phyloP scores from a whole-genome alignment of 2,113 vertebrate genomes.

The Corydoras maculifer region DNA sequence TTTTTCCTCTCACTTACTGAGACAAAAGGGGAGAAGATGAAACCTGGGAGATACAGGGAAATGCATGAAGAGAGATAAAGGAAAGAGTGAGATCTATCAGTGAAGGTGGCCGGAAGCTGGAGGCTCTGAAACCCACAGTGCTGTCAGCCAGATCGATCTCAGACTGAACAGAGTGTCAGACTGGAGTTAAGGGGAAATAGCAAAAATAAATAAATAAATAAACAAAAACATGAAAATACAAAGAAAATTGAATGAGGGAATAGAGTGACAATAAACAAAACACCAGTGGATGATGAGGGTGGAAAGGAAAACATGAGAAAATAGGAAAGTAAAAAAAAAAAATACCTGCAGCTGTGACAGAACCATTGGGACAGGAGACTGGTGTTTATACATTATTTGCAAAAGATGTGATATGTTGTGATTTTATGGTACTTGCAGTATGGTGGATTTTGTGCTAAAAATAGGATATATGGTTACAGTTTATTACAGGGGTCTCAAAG shows the following conservation, averaged over 20 bases:
- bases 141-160: conserved; percentile 48
- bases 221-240: conserved; percentile 35
- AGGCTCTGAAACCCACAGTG: conserved; percentile 24
- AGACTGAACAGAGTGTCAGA: conserved; percentile 31
- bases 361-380: background rate
- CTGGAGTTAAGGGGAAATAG: conserved; percentile 32
- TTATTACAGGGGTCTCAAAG: no score
- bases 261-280: conserved; percentile 43
- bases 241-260: conserved; percentile 35
- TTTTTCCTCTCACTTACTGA: background rate
- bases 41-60: background rate
- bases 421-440: background rate
- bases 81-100: conserved; percentile 21
- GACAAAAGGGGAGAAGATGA: background rate
- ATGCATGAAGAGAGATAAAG: conserved; percentile 27
- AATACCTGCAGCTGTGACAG: conserved; percentile 5
- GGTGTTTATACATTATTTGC: background rate
- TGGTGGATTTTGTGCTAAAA: conserved; percentile 41
- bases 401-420: background rate
- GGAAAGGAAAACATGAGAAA: conserved; percentile 8
- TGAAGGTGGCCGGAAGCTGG: conserved; percentile 3
- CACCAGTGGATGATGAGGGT: conserved; percentile 9
- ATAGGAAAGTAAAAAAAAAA: background rate
- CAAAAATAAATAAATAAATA: conserved; percentile 21
- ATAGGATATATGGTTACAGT: no score